Evolutionary conservation across 2,113 vertebrate species (phyloP).

Genomic region (Gambusia affinis): DNA sequence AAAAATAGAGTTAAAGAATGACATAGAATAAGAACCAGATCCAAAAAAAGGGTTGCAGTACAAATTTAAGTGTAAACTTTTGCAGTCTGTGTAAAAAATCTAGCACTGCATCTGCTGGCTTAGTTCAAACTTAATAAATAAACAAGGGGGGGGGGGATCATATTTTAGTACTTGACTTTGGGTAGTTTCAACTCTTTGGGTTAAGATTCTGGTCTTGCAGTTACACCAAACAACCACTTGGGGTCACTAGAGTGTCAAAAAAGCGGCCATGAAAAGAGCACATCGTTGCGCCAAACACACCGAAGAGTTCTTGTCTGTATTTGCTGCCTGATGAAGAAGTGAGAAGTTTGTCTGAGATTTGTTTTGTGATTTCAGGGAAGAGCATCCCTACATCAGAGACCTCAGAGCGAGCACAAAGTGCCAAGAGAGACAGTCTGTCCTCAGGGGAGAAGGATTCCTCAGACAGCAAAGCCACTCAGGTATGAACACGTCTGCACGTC

Average conservation of each 20-base stretch:
- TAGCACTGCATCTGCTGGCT: too few species aligned
- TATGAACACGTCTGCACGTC: conserved; percentile 54
- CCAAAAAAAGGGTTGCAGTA: too few species aligned
- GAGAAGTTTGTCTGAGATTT: conserved; percentile 6
- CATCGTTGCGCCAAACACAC: not conserved
- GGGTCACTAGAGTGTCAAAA: conserved; percentile 13
- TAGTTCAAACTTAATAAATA: too few species aligned
- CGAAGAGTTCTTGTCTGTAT: not conserved
- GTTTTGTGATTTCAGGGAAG: conserved; percentile 59
- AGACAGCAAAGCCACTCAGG: conserved; percentile 93
- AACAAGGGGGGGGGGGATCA: too few species aligned
- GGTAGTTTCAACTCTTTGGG: not conserved
- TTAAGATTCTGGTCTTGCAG: conserved; percentile 7
- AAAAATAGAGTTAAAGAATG: too few species aligned
- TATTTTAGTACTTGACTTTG: too few species aligned
- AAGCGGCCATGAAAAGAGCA: not conserved
- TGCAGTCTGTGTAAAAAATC: too few species aligned
- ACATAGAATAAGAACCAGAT: too few species aligned
- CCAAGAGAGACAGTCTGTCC: conserved; percentile 87
- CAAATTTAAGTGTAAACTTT: too few species aligned
- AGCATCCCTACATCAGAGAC: conserved; percentile 80
- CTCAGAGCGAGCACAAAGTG: conserved; percentile 82
- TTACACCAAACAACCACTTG: conserved; percentile 21
- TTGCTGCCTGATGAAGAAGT: not conserved
- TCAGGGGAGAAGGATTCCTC: conserved; percentile 84